phyloP scores from a whole-genome alignment of 37 sponge, comb jelly and placozoan species.

The Cliona cf. orientalis region DNA sequence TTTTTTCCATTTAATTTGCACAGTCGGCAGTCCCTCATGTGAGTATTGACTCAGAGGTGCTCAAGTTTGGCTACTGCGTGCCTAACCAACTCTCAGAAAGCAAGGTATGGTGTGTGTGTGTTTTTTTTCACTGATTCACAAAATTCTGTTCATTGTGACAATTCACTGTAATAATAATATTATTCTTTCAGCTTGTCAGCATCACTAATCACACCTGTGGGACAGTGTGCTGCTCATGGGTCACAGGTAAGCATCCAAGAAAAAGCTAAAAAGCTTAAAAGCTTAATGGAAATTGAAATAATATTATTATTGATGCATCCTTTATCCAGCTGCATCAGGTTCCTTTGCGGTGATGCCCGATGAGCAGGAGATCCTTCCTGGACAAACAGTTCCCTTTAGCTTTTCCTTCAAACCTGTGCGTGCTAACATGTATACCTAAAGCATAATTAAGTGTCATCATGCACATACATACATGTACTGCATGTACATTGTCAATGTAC shows the following conservation, averaged over 20 bases:
- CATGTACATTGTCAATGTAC: background rate
- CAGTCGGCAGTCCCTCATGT: slow-evolving; percentile 63
- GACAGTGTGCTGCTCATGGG: slow-evolving; percentile 67
- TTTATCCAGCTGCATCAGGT: background rate
- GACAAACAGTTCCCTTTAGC: slow-evolving; percentile 71
- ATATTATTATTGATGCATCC: background rate
- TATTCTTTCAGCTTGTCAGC: slow-evolving; percentile 42
- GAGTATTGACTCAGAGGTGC: slow-evolving; percentile 42
- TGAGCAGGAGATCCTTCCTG: slow-evolving; percentile 17
- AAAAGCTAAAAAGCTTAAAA: background rate
- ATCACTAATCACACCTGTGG: slow-evolving; percentile 82
- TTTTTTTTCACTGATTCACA: background rate
- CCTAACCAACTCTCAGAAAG: slow-evolving; percentile 35
- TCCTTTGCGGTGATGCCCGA: background rate
- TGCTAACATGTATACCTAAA: background rate
- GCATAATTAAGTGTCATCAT: background rate
- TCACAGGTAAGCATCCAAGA: slow-evolving; percentile 41
- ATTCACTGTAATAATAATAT: background rate
- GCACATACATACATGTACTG: background rate
- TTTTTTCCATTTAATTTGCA: background rate
- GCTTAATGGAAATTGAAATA: background rate
- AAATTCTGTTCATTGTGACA: background rate
- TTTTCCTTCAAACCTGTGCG: slow-evolving; percentile 81
- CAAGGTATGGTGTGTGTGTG: slow-evolving; percentile 55
- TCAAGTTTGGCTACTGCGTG: slow-evolving; percentile 65